Evolutionary conservation across 2,113 vertebrate species (phyloP), one percentile per base, ranked within the genome.

Genomic region (Myotis lucifugus): DNA sequence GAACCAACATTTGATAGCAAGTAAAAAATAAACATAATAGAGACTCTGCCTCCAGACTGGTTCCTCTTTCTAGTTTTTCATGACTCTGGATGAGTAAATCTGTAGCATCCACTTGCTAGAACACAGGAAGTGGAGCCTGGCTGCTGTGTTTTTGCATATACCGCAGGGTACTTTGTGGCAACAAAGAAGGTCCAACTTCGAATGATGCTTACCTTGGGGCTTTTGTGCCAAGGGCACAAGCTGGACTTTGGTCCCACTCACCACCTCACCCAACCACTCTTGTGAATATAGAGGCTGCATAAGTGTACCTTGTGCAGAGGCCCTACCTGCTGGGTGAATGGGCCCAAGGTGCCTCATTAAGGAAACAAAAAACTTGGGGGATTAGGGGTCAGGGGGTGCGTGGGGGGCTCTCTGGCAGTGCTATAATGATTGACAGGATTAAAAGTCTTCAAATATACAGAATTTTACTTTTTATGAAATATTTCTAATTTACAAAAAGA

Each of bases 401-500:
- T 23, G 42, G 27, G 61, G 59, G 4, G 6, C 21, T 91, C 70
- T 88, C 32, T 0, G 1, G 61, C 2, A 66, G 12, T 72, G 52
- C 37, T 21, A 7, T 72, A 21, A 40, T 29, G 84, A 76, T 42
- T 48, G 2, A 73, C 23, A 46, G 64, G 52, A 95, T 50, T 48
- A 29, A 70, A 88, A 88, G 50, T 76, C 37, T 61, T 48, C 9
- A 27, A 40, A 74, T 37, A n/a, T 18, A n/a, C 3, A 70, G 23
- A 72, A 87, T 78, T 87, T 78, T 27, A 76, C 21, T 46, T 94
- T 74, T 69, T 73, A 40, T 93, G 6, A 82, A 77, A 32, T 85
- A 86, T 37, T 74, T 91, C 46, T 5, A 21, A 54, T 2, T 90
- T 82, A n/a, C 13, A 83, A 82, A 88, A 85, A 23, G 19, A 72